Evolutionary conservation across 2,113 vertebrate species (phyloP), one percentile per base, ranked within the genome.

Genomic region (Neoarius graeffei): DNA sequence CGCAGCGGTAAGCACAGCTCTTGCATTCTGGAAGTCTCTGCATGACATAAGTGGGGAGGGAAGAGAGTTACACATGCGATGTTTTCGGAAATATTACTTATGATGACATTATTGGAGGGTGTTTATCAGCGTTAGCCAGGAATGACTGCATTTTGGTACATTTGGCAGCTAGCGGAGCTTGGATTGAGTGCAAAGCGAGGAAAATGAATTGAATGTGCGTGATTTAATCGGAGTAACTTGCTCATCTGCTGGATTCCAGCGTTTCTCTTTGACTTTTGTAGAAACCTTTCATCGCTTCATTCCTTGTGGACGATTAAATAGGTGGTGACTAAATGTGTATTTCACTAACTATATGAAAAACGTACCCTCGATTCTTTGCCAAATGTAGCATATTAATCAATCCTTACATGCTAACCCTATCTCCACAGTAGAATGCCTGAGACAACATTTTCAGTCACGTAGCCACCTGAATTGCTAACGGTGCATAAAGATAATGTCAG

Each of bases 141-240:
- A 84, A 89, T 83, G 84, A 86, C 42, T 59, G 57, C 83, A 88
- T 91, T 48, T 90, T 87, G 73, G 69, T 88, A 54, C 35, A 30
- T 85, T 87, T 89, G 89, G 89, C 88, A 86, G 77, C 52, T 15
- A 8, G 59, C 42, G 69, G 27, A 48, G 69, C 76, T 81, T 77
- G 27, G 85, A 52, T 10, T 9, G 85, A 17, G 77, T 86, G 20
- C 48, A 81, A 69, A 87, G 85, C 14, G 62, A 81, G 85, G 85
- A 42, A 87, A 87, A 57, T 57, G 62, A 4, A 74, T 67, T 57
- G 62, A 4, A 74, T 67, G 15, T 20, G 60, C 52, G 3, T 87
- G 81, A 59, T 80, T 88, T 84, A 30, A 57, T 48, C 2, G 23
- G 77, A 71, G 50, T 42, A 48, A 81, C 60, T 56, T 60, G 64